A percentile compares a stretch with the other conserved stretches of the same genome.
phyloP scores from a whole-genome alignment of 2,113 vertebrate genomes.

The Dromas ardeola region DNA sequence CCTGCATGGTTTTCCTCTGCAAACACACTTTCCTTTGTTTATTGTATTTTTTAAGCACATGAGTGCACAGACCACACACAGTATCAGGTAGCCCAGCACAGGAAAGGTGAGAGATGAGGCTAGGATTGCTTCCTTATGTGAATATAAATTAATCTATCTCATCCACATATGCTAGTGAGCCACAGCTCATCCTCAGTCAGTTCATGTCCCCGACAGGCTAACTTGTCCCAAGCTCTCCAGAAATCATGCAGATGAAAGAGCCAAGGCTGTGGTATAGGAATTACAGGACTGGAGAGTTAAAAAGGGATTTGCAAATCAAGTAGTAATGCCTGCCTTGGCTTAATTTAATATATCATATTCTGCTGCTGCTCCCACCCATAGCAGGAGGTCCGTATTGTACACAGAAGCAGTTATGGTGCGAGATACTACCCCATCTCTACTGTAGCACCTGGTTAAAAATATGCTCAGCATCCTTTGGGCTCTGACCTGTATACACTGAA shows the following conservation, averaged over 20 bases:
- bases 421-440: neutral
- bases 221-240: constrained; percentile 52
- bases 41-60: neutral
- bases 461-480: constrained; percentile 42
- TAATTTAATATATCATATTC: constrained; percentile 32
- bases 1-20: neutral
- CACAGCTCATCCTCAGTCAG: constrained; percentile 48
- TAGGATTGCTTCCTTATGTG: constrained; percentile 13
- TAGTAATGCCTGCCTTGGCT: constrained; percentile 45
- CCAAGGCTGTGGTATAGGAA: constrained; percentile 38
- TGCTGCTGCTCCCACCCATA: neutral
- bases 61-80: neutral
- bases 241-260: constrained; percentile 62
- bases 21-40: constrained; percentile 52
- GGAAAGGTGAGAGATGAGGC: constrained; percentile 5
- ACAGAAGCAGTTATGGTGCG: neutral
- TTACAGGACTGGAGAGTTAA: constrained; percentile 43
- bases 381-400: constrained; percentile 23
- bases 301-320: constrained; percentile 59
- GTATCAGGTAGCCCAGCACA: constrained; percentile 11
- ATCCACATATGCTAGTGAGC: constrained; percentile 15
- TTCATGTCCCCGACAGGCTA: constrained; percentile 24
- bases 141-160: constrained; percentile 52
- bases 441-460: constrained; percentile 56
- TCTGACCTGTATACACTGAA: constrained; percentile 50